phyloP scores from a whole-genome alignment of 2,113 vertebrate species.

The Heterotilapia buettikoferi region DNA sequence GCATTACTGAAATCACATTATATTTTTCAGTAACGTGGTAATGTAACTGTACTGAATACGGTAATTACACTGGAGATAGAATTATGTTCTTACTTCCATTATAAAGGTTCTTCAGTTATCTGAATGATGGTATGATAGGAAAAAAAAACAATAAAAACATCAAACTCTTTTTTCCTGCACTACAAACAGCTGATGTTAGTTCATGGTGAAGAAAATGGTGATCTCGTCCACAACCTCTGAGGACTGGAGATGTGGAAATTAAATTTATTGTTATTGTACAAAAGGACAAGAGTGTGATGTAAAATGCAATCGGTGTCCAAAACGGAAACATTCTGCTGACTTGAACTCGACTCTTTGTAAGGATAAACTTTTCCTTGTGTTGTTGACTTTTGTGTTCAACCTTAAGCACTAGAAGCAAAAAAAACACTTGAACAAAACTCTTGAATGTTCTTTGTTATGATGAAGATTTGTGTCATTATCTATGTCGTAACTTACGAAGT shows the following conservation, averaged over 20 bases:
- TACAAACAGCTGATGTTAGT: neutral
- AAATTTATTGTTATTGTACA: accelerated
- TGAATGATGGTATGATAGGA: neutral
- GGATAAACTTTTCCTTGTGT: neutral
- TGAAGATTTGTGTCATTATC: neutral
- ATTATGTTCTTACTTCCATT: neutral
- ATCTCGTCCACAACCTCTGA: neutral
- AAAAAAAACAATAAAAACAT: accelerated
- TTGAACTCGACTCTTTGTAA: neutral
- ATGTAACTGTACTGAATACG: neutral
- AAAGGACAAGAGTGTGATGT: neutral
- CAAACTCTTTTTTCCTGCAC: neutral
- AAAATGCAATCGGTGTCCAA: neutral
- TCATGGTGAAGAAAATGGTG: neutral
- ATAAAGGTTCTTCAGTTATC: neutral
- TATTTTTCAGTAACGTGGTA: neutral
- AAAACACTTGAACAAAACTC: neutral
- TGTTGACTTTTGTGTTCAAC: neutral
- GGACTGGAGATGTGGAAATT: neutral
- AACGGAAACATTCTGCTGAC: neutral
- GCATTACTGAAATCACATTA: neutral
- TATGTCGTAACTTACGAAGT: neutral
- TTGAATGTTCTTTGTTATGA: neutral
- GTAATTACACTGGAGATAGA: neutral
- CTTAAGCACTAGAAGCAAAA: neutral